Conservation (phyloP, 2,797 vertebrate species). For the Melanotaenia boesemani region DNA sequence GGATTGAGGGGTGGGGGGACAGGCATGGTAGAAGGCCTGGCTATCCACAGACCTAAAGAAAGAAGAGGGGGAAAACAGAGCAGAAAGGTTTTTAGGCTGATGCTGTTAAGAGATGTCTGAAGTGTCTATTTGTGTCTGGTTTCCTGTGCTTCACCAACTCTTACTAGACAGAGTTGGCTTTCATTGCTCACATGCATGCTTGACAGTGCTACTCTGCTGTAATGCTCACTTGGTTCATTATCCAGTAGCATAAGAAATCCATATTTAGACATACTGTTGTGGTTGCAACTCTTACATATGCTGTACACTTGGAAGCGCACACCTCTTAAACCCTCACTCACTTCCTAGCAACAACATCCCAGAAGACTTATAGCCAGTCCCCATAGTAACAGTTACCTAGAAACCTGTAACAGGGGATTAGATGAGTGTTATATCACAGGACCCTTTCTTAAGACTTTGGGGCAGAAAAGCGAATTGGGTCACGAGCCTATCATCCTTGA, state of each 20-base stretch:
- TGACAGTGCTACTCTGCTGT: slow-evolving; percentile 41
- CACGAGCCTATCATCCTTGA: slow-evolving; percentile 35
- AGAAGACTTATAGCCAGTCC: slow-evolving; percentile 61
- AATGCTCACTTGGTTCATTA: slow-evolving; percentile 41
- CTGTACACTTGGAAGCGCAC: slow-evolving; percentile 15
- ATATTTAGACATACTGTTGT: slow-evolving; percentile 18
- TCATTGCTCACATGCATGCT: slow-evolving; percentile 24
- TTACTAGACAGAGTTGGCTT: slow-evolving; percentile 47
- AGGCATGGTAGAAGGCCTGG: slow-evolving; percentile 85
- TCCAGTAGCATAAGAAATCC: slow-evolving; percentile 5
- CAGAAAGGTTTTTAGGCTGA: slow-evolving; percentile 6
- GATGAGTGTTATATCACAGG: slow-evolving; percentile 49
- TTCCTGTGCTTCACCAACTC: slow-evolving; percentile 50
- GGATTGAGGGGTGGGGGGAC: slow-evolving; percentile 78
- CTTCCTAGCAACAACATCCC: slow-evolving; percentile 70
- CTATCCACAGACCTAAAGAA: slow-evolving; percentile 84
- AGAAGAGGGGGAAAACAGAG: slow-evolving; percentile 4
- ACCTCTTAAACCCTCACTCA: slow-evolving; percentile 28
- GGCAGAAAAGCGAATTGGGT: slow-evolving; percentile 64
- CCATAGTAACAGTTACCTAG: slow-evolving; percentile 74
- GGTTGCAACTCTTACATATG: neutral
- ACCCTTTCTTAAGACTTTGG: slow-evolving; percentile 50
- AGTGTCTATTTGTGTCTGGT: slow-evolving; percentile 35
- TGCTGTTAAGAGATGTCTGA: slow-evolving; percentile 34
- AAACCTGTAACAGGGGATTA: slow-evolving; percentile 64